Evolutionary conservation across 2,797 vertebrate species (phyloP).

Genomic region (Hyperoplus immaculatus): DNA sequence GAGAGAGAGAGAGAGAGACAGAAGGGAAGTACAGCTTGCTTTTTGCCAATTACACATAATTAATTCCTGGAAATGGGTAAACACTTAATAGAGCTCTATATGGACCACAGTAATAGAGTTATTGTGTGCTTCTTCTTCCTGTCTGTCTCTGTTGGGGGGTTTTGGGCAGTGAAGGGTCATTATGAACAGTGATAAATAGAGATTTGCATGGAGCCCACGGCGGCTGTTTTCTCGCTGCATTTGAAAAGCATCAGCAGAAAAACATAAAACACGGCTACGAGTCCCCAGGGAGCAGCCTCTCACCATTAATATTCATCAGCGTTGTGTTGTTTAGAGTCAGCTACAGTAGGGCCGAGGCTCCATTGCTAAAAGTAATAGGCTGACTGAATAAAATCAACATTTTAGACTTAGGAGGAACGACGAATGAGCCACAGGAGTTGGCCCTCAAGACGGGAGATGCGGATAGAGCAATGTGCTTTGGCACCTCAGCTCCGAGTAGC

Average conservation of each 20-base stretch:
- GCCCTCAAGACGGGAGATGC: not conserved
- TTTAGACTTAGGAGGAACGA: conserved; percentile 51
- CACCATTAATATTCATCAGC: conserved; percentile 78
- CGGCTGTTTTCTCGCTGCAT: conserved; percentile 75
- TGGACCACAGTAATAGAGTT: conserved; percentile 14
- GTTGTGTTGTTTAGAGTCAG: conserved; percentile 57
- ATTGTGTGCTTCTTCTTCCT: conserved; percentile 23
- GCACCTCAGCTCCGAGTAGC: not conserved
- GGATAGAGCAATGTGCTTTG: not conserved
- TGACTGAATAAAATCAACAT: conserved; percentile 63
- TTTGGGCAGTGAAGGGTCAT: conserved; percentile 65
- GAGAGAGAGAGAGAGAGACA: not conserved
- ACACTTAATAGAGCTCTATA: conserved; percentile 15
- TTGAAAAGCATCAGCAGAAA: conserved; percentile 85
- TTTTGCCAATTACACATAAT: conserved; percentile 1
- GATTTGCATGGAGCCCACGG: conserved; percentile 73
- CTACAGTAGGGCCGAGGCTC: conserved; percentile 47
- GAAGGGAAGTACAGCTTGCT: too few relatives aligned
- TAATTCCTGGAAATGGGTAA: conserved; percentile 20
- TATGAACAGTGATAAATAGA: conserved; percentile 68
- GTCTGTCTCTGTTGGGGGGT: conserved; percentile 9
- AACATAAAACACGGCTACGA: conserved; percentile 74
- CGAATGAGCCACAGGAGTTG: conserved; percentile 11
- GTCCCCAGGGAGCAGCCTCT: conserved; percentile 69
- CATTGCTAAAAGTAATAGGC: conserved; percentile 64